phyloP scores from a whole-genome alignment of 1,140 invertebrate genomes.

The Papilio polyxenes region DNA sequence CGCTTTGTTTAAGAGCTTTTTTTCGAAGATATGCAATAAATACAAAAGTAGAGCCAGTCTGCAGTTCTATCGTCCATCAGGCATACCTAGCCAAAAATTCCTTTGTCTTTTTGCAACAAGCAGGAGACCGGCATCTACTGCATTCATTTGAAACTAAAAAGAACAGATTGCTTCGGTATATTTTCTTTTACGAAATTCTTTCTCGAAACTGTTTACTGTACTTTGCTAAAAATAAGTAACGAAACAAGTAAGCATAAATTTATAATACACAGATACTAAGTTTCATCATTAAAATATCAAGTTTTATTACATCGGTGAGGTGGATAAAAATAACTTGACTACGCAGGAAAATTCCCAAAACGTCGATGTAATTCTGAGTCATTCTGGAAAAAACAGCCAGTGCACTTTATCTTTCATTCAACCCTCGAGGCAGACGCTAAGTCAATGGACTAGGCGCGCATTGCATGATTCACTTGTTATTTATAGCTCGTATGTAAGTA shows the following conservation, averaged over 20 bases:
- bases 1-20: conserved; percentile 16
- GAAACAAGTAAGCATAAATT: neutral
- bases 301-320: neutral
- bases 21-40: conserved; percentile 34
- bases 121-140: conserved; percentile 28
- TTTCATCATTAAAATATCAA: neutral
- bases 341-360: conserved; percentile 26
- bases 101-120: conserved; percentile 34
- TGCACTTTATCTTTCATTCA: conserved; percentile 59
- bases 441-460: conserved; percentile 51
- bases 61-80: conserved; percentile 35
- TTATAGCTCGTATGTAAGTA: conserved; percentile 41
- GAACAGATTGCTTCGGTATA: neutral
- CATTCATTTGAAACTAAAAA: conserved; percentile 27
- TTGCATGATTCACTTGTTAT: conserved; percentile 58
- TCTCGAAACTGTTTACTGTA: neutral
- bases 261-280: neutral
- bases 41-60: conserved; percentile 18
- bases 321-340: conserved; percentile 4
- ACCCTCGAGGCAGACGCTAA: conserved; percentile 51
- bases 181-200: neutral
- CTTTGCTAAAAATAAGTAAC: neutral
- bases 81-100: conserved; percentile 37
- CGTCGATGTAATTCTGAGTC: conserved; percentile 40
- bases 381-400: conserved; percentile 45